Evolutionary conservation across 2,888 invertebrate species (phyloP).

Genomic region (Halictus ligatus): DNA sequence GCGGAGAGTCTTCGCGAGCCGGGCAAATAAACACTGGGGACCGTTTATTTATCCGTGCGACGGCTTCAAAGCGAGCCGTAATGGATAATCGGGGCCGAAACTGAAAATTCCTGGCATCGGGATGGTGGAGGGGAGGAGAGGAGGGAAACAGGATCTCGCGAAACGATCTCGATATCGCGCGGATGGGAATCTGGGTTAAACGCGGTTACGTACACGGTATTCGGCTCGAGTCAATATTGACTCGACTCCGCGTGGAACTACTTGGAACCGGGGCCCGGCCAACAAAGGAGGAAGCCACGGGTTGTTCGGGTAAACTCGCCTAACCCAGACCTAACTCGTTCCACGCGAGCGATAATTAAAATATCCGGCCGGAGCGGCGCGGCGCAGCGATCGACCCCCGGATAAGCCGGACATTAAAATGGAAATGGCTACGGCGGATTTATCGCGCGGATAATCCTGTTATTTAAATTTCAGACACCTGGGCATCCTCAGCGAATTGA

Average conservation of each 20-base stretch:
- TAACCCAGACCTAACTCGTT: slow-evolving; percentile 3
- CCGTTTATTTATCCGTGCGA: slow-evolving; percentile 34
- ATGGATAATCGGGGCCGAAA: slow-evolving; percentile 3
- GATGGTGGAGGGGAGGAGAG: neutral
- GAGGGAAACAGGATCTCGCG: slow-evolving; percentile 22
- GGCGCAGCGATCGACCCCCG: slow-evolving; percentile 1
- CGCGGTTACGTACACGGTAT: slow-evolving; percentile 36
- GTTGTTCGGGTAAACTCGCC: neutral
- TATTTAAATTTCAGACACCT: neutral
- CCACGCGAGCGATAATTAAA: slow-evolving; percentile 32
- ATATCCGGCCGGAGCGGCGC: neutral
- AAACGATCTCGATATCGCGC: slow-evolving; percentile 26
- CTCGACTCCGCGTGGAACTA: slow-evolving; percentile 38
- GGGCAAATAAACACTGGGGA: slow-evolving; percentile 11
- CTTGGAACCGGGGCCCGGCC: slow-evolving; percentile 11
- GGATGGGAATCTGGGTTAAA: slow-evolving; percentile 58
- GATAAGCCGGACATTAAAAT: slow-evolving; percentile 33
- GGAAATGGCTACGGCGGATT: slow-evolving; percentile 31
- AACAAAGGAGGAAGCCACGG: slow-evolving; percentile 16
- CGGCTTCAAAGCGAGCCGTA: slow-evolving; percentile 11
- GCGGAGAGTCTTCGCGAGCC: neutral
- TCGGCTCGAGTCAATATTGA: slow-evolving; percentile 54
- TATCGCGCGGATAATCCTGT: slow-evolving; percentile 26
- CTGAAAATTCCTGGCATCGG: slow-evolving; percentile 13
- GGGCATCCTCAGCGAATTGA: neutral